A percentile compares a stretch with the other conserved stretches of the same genome.
These are phyloP conservation scores for Lottia scabra DNA, from an alignment of 2,888 invertebrate species.

Conservation along the genomic window DNA sequence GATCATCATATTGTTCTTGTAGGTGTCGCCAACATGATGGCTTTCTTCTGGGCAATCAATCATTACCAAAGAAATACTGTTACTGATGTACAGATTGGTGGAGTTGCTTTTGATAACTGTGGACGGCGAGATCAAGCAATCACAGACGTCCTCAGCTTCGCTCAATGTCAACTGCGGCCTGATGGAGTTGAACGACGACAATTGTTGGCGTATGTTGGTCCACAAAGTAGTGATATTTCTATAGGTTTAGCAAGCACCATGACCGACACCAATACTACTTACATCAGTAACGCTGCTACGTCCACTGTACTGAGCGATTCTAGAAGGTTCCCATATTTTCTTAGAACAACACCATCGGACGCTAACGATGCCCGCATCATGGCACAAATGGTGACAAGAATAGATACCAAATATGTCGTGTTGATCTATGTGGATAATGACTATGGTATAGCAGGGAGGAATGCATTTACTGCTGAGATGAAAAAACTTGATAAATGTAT, in stretches of 20 bases:
- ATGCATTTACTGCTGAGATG: neutral
- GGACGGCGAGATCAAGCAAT: slow-evolving; percentile 39
- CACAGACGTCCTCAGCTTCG: slow-evolving; percentile 53
- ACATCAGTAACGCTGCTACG: slow-evolving; percentile 62
- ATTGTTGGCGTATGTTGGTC: slow-evolving; percentile 57
- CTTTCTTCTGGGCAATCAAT: slow-evolving; percentile 67
- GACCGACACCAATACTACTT: slow-evolving; percentile 72
- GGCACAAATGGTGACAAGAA: slow-evolving; percentile 34
- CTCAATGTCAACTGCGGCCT: slow-evolving; percentile 47
- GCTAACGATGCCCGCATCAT: slow-evolving; percentile 50
- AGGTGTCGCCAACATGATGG: slow-evolving; percentile 46
- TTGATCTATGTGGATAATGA: slow-evolving; percentile 37
- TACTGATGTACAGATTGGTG: slow-evolving; percentile 45
- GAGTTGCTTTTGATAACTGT: slow-evolving; percentile 60
- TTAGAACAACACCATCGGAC: slow-evolving; percentile 52
- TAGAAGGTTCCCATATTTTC: slow-evolving; percentile 41
- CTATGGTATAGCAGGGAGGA: slow-evolving; percentile 23
- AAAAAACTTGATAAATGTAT: slow-evolving; percentile 37
- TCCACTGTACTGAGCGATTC: slow-evolving; percentile 38
- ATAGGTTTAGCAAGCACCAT: slow-evolving; percentile 63
- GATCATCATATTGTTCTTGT: neutral
- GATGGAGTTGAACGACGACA: slow-evolving; percentile 45
- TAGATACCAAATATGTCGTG: slow-evolving; percentile 38
- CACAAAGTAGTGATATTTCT: slow-evolving; percentile 47
- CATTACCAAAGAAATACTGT: slow-evolving; percentile 30